A percentile compares a stretch with the other conserved stretches of the same genome.
Evolutionary conservation across 2,797 vertebrate species (phyloP).

Genomic region (Hozukius guyotensis): DNA sequence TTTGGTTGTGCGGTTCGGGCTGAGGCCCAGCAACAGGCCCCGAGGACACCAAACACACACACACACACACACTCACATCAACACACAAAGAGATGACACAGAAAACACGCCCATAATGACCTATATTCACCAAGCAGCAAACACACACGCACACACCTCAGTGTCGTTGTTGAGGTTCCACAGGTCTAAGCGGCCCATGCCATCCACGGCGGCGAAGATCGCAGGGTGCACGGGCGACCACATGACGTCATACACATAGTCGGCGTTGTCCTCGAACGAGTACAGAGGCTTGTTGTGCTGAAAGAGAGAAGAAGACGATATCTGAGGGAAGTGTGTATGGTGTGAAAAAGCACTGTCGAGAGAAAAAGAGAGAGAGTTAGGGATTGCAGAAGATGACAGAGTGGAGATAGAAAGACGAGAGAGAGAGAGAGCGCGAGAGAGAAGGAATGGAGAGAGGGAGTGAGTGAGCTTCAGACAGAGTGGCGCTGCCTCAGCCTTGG

Average conservation of each 20-base stretch:
- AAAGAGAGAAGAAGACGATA: constrained; percentile 16
- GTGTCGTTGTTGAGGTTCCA: constrained; percentile 99
- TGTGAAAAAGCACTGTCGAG: constrained; percentile 23
- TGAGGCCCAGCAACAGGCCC: constrained; percentile 61
- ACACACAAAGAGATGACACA: constrained; percentile 35
- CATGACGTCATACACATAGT: constrained; percentile 98
- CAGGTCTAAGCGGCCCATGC: constrained; percentile 96
- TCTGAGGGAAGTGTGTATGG: constrained; percentile 9
- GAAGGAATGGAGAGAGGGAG: constrained; percentile 86
- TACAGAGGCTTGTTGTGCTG: constrained; percentile 98
- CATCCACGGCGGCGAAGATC: constrained; percentile 94
- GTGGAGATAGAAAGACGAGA: constrained; percentile 45
- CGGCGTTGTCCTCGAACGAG: constrained; percentile 98
- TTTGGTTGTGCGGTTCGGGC: constrained; percentile 70
- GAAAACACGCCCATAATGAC: constrained; percentile 36
- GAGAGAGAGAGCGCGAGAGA: constrained; percentile 28
- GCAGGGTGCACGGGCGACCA: constrained; percentile 97
- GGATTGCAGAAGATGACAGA: constrained; percentile 65
- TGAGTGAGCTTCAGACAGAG: constrained; percentile 84
- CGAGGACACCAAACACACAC: constrained; percentile 52
- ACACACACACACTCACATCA: constrained; percentile 28
- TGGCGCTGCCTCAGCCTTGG: constrained; percentile 95
- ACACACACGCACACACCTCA: constrained; percentile 85
- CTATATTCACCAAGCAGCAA: constrained; percentile 39
- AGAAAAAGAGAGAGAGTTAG: constrained; percentile 11